Base-by-base conservation (phyloP, 2,797 vertebrate species). In the Rhabdomys pumilio region DNA sequence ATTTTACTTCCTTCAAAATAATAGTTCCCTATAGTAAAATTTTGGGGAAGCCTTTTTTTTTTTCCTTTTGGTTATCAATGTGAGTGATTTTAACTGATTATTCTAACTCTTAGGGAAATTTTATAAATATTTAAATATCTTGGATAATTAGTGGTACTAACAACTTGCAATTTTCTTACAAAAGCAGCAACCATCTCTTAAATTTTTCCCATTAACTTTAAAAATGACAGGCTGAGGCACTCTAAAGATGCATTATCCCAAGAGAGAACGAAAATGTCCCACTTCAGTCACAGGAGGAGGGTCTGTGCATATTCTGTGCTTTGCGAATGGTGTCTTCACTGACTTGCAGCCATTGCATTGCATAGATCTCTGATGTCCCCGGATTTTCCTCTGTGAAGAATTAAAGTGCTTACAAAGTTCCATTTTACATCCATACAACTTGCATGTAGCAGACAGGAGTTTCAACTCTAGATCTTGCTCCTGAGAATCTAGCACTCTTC, bases 121-220 rank as follows among this genome's bases (percentile, higher is more conserved):
- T n/a, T 86, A 2, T 79, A 72, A 80, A 75, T n/a, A 63, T 72
- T 82, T 82, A 61, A 91, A 76, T 84, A 85, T 76, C 89, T 80
- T 84, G 3, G 13, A 83, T 87, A 90, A 90, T 84, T 79, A 19
- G 20, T 20, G 80, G 65, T 77, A 79, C 34, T 67, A 77, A 94
- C 59, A 94, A 85, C 15, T 34, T 57, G 0, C 4, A 53, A 1
- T 69, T 77, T 96, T 86, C 53, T 82, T 73, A 76, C 1, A 81
- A 91, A 94, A 72, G 8, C 38, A 90, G 3, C 73, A 82, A 83
- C 6, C 3, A n/a, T 19, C 17, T 88, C 26, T 86, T 79, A 6
- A 1, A 65, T 41, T 67, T 96, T 95, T 59, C 67, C 75, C 17
- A 14, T 72, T 73, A 69, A 67, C 15, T 17, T 93, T 94, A 63